Percentiles rank a stretch among this genome's conserved stretches.
Evolutionary conservation across 2,797 vertebrate genomes (phyloP).

Genomic region (Hydrocynus forskahlii): DNA sequence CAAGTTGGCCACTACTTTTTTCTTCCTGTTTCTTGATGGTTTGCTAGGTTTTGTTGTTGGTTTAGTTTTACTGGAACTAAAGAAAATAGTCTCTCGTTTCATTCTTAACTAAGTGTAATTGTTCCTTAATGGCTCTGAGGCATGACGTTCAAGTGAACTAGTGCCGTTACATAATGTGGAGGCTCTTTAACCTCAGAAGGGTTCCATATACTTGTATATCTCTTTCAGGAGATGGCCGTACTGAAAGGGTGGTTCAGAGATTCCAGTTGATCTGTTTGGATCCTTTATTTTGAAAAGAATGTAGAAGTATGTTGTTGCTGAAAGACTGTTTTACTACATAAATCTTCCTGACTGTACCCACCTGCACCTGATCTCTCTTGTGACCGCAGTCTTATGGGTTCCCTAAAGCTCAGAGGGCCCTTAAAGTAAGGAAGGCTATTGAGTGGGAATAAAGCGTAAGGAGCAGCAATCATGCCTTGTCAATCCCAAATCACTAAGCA

Average conservation of each 20-base stretch:
- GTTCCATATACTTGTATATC: too few relatives aligned
- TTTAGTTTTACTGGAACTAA: too few relatives aligned
- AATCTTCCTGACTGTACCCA: not conserved
- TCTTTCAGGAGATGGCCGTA: too few relatives aligned
- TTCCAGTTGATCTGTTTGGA: too few relatives aligned
- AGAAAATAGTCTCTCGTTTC: too few relatives aligned
- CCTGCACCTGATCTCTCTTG: not conserved
- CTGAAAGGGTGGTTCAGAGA: too few relatives aligned
- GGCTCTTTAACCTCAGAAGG: too few relatives aligned
- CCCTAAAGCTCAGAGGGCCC: not conserved
- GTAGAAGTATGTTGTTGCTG: not conserved
- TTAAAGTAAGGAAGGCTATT: not conserved
- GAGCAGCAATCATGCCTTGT: slow-evolving; percentile 33
- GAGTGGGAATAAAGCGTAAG: slow-evolving; percentile 2
- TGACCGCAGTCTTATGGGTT: not conserved
- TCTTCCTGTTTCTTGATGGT: not conserved
- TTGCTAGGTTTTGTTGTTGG: not conserved
- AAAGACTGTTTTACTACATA: not conserved
- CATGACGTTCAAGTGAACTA: too few relatives aligned
- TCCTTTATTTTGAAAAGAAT: too few relatives aligned
- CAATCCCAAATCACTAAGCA: slow-evolving; percentile 32
- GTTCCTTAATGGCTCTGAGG: too few relatives aligned
- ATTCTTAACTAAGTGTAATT: too few relatives aligned
- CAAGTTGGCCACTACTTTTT: not conserved
- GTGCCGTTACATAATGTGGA: too few relatives aligned